Evolutionary conservation across 1,140 invertebrate genomes (phyloP), one percentile per base, ranked within the genome.

Genomic region (Hesperophylax magnus): DNA sequence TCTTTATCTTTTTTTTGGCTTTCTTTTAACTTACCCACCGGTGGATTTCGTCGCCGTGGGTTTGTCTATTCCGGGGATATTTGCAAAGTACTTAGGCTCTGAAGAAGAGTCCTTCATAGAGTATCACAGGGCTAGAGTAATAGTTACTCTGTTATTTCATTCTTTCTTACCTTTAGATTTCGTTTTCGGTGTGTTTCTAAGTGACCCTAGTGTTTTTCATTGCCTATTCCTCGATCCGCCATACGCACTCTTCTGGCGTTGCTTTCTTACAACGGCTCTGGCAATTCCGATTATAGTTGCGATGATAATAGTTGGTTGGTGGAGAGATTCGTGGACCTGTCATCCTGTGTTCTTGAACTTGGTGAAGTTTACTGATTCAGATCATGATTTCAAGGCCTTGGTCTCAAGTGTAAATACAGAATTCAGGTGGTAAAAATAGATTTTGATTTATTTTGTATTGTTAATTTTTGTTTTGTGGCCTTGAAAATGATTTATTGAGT

Each of bases 261-360:
- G 90, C 80, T 82, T 90, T n/a, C 80, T 88, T 24, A 81, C 85
- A 3, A 87, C 86, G 24, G 85, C 86, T 7, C 87, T 86, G 39
- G 86, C 87, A 4, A 81, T 88, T 20, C 86, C 86, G 1, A 18
- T 86, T 4, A 52, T 86, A 1, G 87, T 90, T 81, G 85, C 85
- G 24, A 89, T 89, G 52, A 90, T 88, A 80, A 88, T 95, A 20
- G 85, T 91, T 15, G 89, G 87, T 63, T 97, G 96, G 95, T 93
- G 91, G 67, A 89, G 90, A 61, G 88, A 94, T 67, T 90, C 93
- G 69, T 97, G 93, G 92, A 86, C 87, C 0, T 90, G 92, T 8
- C 96, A 98, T 91, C 96, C 96, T 0, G 93, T 97, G 20, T 92
- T 92, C 8, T 89, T 91, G 85, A 91, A 92, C 63, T 88, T 98